Conservation (phyloP, 2,113 vertebrate genomes). For the Erpornis zantholeuca region DNA sequence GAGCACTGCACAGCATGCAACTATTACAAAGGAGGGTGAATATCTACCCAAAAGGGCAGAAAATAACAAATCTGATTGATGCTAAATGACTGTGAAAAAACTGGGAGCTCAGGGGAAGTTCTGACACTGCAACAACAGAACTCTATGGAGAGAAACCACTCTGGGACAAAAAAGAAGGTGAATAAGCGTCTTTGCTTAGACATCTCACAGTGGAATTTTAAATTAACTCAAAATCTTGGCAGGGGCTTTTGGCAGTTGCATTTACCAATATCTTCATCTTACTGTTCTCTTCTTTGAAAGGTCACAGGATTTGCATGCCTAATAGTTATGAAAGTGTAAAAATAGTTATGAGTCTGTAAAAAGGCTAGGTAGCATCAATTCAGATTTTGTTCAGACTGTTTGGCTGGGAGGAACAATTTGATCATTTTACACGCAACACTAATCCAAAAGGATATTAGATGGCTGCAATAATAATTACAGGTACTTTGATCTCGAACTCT, state of each 20-base stretch:
- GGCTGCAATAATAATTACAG: background rate
- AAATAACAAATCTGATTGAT: background rate
- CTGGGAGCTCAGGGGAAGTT: background rate
- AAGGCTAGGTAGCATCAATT: background rate
- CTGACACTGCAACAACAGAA: background rate
- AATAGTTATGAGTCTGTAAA: background rate
- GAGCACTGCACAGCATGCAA: background rate
- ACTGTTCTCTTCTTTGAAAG: background rate
- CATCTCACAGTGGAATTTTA: background rate
- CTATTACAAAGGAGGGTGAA: background rate
- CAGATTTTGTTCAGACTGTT: background rate
- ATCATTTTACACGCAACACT: background rate
- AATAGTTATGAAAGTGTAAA: background rate
- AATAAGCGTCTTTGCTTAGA: background rate
- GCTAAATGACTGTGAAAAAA: background rate
- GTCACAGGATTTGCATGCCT: background rate
- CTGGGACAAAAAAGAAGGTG: background rate
- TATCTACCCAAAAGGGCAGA: background rate
- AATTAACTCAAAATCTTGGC: background rate
- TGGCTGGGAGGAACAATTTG: background rate
- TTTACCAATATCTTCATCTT: background rate
- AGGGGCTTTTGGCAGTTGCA: background rate
- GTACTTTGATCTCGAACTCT: constrained; percentile 15
- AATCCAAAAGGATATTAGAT: background rate
- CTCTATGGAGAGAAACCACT: background rate